A percentile compares a stretch with the other conserved stretches of the same genome.
phyloP scores from a whole-genome alignment of 1,140 invertebrate genomes.

The Dinoponera quadriceps region DNA sequence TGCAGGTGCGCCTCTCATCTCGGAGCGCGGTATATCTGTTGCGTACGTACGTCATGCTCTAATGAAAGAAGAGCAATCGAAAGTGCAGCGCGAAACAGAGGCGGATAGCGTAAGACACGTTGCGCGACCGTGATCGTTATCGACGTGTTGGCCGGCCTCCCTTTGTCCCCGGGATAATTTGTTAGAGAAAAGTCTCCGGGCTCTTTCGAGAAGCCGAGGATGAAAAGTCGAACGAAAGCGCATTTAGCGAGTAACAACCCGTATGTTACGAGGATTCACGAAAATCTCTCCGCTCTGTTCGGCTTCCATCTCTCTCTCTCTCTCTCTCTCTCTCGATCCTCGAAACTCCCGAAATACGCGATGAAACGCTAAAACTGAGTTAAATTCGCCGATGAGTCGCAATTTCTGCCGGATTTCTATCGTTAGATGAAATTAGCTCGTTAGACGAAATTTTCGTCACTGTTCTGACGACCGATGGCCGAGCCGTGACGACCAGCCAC shows the following conservation, averaged over 20 bases:
- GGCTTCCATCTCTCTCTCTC: too few species aligned
- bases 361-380: neutral
- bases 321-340: neutral
- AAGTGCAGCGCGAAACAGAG: neutral
- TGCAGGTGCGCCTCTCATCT: neutral
- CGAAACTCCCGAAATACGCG: too few species aligned
- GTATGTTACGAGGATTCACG: too few species aligned
- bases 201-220: too few species aligned
- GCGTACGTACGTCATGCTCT: neutral
- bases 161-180: too few species aligned
- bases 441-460: slow-evolving; percentile 11
- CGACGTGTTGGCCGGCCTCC: too few species aligned
- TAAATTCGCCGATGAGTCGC: neutral
- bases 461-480: slow-evolving; percentile 14
- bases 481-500: slow-evolving; percentile 6
- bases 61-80: neutral
- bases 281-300: too few species aligned
- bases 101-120: neutral
- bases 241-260: too few species aligned
- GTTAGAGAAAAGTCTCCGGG: too few species aligned
- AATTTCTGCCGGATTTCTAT: neutral
- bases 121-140: neutral
- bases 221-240: too few species aligned
- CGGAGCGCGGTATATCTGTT: too few species aligned
- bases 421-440: neutral